These are phyloP conservation scores for Miltochrista miniata DNA, from an alignment of 2,888 invertebrate species.

Conservation along the genomic window DNA sequence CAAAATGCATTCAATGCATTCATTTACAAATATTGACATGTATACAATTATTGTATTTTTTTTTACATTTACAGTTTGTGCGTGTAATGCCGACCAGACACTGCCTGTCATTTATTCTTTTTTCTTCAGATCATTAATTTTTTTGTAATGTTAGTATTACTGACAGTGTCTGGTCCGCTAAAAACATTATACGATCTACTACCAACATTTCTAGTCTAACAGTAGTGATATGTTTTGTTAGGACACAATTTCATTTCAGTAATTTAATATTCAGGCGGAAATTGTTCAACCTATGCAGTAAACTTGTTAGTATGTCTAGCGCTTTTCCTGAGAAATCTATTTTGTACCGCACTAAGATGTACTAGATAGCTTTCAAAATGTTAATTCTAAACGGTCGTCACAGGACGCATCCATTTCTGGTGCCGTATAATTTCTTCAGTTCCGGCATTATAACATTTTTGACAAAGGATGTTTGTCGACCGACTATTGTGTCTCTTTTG, in stretches of 20 bases:
- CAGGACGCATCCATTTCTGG: conserved; percentile 91
- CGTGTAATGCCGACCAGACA: no score
- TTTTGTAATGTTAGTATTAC: conserved; percentile 1
- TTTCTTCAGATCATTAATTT: no score
- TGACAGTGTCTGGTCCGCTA: conserved; percentile 15
- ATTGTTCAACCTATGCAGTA: conserved; percentile 51
- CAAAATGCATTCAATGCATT: conserved; percentile 32
- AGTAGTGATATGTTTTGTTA: conserved; percentile 64
- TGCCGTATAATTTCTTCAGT: conserved; percentile 92
- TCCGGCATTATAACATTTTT: conserved; percentile 92
- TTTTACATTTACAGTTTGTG: no score
- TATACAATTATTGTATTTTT: no score
- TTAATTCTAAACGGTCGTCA: conserved; percentile 57
- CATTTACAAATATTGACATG: no score
- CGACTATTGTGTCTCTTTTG: conserved; percentile 89
- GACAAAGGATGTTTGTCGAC: conserved; percentile 90
- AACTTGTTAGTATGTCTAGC: conserved; percentile 14
- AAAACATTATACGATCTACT: conserved; percentile 16
- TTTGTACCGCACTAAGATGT: conserved; percentile 23
- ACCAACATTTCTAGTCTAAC: conserved; percentile 29
- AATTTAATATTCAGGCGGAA: conserved; percentile 54
- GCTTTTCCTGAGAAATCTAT: conserved; percentile 18
- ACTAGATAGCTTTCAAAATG: conserved; percentile 24
- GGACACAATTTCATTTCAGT: conserved; percentile 43
- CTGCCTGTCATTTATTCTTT: no score